Conservation (phyloP, 2,113 vertebrate species). For the Macquaria australasica region DNA sequence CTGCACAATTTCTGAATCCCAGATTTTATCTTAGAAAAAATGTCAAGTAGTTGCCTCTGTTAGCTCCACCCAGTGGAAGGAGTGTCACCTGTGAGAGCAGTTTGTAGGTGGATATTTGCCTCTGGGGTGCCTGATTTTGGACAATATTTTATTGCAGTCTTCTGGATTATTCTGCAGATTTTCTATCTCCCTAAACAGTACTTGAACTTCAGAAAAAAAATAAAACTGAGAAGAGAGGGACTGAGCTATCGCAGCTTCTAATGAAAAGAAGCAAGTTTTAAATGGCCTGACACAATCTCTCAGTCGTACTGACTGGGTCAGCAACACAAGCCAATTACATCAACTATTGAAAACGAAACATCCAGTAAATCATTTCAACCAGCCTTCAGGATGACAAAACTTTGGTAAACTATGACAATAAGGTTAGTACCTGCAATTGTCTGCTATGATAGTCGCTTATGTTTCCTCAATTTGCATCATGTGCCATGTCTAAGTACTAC, state of each 20-base stretch:
- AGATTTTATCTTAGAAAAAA: conserved; percentile 69
- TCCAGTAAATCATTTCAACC: conserved; percentile 24
- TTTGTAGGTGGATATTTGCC: conserved; percentile 47
- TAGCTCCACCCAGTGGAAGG: conserved; percentile 53
- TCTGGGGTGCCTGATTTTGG: conserved; percentile 53
- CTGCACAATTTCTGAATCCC: conserved; percentile 74
- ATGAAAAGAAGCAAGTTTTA: conserved; percentile 52
- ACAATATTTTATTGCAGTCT: conserved; percentile 68
- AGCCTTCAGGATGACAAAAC: conserved; percentile 40
- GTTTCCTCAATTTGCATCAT: conserved; percentile 43
- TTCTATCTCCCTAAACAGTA: conserved; percentile 36
- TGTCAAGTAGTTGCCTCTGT: conserved; percentile 63
- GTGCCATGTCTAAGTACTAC: conserved; percentile 23
- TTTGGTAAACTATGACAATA: conserved; percentile 70
- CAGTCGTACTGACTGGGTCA: conserved; percentile 33
- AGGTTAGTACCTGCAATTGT: conserved; percentile 54
- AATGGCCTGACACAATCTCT: conserved; percentile 39
- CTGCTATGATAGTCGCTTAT: conserved; percentile 41
- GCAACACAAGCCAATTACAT: conserved; percentile 49
- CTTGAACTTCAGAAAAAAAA: conserved; percentile 25
- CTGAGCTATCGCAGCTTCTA: conserved; percentile 44
- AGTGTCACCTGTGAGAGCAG: conserved; percentile 54
- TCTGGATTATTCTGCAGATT: conserved; percentile 38
- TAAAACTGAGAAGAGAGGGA: conserved; percentile 30
- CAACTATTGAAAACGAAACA: conserved; percentile 32